Conservation (phyloP, 2,888 invertebrate species). For the Baccha elongata region DNA sequence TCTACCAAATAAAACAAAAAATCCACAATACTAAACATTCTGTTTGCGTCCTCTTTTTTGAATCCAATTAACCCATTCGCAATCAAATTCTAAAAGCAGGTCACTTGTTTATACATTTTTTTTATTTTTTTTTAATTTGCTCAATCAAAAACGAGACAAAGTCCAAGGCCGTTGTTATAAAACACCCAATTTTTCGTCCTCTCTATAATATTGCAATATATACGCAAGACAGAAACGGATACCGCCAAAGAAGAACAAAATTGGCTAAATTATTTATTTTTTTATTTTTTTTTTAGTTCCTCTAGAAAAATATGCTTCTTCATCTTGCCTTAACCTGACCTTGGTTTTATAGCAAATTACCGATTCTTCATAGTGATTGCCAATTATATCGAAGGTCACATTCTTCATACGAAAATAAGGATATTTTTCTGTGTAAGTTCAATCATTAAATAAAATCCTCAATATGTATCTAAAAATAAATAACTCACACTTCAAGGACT, state of each 20-base stretch:
- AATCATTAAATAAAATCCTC: constrained; percentile 23
- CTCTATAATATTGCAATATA: background rate
- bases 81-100: constrained; percentile 61
- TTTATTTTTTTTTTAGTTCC: background rate
- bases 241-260: background rate
- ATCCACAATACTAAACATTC: constrained; percentile 53
- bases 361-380: constrained; percentile 30
- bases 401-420: background rate
- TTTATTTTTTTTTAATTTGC: constrained; percentile 10
- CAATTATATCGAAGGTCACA: constrained; percentile 57
- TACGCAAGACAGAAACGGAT: background rate
- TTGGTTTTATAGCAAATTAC: constrained; percentile 38
- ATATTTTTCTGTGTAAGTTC: constrained; percentile 22
- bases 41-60: constrained; percentile 40
- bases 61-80: constrained; percentile 61
- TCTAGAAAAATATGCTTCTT: background rate
- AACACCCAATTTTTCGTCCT: constrained; percentile 3
- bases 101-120: constrained; percentile 27
- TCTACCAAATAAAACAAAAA: too few species aligned
- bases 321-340: background rate
- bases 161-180: constrained; percentile 54
- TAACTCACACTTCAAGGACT: constrained; percentile 11
- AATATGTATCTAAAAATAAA: background rate
- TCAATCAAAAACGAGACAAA: constrained; percentile 46
- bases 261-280: constrained; percentile 8